These are phyloP conservation scores for Fulmarus glacialis DNA, from an alignment of 2,113 vertebrate genomes.

Conservation along the genomic window DNA sequence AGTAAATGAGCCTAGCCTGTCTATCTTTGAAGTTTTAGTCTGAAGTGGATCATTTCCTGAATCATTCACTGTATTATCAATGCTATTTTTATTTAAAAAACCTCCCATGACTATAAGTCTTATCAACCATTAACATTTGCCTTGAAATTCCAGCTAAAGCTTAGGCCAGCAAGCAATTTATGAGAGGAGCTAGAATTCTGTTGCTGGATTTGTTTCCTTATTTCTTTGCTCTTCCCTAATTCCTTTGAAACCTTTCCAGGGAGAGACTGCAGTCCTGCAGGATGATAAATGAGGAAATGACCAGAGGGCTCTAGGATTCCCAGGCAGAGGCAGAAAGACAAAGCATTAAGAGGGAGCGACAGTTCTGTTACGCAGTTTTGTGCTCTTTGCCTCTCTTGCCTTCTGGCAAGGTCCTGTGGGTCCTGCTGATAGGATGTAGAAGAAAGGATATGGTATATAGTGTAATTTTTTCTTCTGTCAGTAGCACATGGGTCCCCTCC, in stretches of 20 bases:
- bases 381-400: neutral
- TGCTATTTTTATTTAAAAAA: neutral
- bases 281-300: neutral
- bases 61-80: slow-evolving; percentile 8
- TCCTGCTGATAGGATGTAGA: neutral
- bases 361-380: neutral
- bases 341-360: neutral
- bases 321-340: neutral
- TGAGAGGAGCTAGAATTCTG: slow-evolving; percentile 1
- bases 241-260: slow-evolving; percentile 7
- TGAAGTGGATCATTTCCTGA: slow-evolving; percentile 52
- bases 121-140: slow-evolving; percentile 46
- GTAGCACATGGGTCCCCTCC: neutral
- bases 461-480: neutral
- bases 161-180: slow-evolving; percentile 19
- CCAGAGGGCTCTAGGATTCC: neutral
- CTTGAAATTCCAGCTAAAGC: slow-evolving; percentile 44
- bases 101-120: neutral
- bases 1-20: slow-evolving; percentile 22
- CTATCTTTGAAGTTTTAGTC: slow-evolving; percentile 46
- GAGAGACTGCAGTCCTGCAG: neutral
- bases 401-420: neutral
- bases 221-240: slow-evolving; percentile 31
- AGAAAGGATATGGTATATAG: neutral
- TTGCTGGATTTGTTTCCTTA: neutral